phyloP scores from a whole-genome alignment of 1,140 invertebrate genomes.

The Dreissena polymorpha region DNA sequence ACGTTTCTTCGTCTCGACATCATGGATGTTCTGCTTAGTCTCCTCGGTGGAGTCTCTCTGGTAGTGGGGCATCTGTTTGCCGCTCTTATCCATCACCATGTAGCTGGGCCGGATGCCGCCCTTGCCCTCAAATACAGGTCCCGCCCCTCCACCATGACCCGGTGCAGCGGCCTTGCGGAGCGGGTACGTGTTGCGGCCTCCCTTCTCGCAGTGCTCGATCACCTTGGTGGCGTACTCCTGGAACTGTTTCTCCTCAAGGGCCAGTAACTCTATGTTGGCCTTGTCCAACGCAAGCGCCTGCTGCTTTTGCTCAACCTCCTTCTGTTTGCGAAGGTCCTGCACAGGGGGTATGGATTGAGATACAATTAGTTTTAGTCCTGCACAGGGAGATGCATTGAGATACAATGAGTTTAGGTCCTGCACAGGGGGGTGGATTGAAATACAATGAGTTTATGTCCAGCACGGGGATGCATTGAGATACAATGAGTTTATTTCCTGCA shows the following conservation, averaged over 20 bases:
- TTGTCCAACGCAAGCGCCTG: conserved; percentile 70
- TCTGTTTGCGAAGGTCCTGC: conserved; percentile 63
- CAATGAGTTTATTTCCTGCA: too few relatives aligned
- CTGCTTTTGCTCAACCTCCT: conserved; percentile 59
- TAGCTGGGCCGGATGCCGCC: conserved; percentile 78
- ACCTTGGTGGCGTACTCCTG: conserved; percentile 78
- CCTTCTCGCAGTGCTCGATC: conserved; percentile 77
- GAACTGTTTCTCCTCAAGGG: conserved; percentile 77
- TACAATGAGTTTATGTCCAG: too few relatives aligned
- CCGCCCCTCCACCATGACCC: conserved; percentile 74
- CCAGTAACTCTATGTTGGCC: conserved; percentile 72
- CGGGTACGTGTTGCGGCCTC: conserved; percentile 77
- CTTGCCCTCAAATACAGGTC: conserved; percentile 75
- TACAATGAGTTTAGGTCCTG: too few relatives aligned
- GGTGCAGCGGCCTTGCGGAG: conserved; percentile 74
- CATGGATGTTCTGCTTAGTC: conserved; percentile 73
- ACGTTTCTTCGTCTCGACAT: conserved; percentile 70
- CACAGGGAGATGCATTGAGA: too few relatives aligned
- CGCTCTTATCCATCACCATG: conserved; percentile 74
- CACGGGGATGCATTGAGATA: too few relatives aligned
- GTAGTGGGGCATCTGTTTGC: conserved; percentile 76
- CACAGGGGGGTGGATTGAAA: too few relatives aligned
- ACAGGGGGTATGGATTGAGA: neutral
- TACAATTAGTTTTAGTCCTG: too few relatives aligned
- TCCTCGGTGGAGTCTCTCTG: conserved; percentile 73